phyloP scores from a whole-genome alignment of 2,888 invertebrate species.

The Noctua pronuba region DNA sequence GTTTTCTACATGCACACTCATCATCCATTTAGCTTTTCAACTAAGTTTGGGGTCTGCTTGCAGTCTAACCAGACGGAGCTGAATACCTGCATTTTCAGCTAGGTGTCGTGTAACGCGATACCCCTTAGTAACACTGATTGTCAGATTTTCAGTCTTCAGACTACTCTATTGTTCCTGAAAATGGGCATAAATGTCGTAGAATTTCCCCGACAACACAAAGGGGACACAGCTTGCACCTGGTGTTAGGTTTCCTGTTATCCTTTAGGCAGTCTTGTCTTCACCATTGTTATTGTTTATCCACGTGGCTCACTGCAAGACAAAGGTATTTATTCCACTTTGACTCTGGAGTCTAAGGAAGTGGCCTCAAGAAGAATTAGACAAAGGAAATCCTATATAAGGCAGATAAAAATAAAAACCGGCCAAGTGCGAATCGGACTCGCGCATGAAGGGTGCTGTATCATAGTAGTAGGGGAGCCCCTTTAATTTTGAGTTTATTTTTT shows the following conservation, averaged over 20 bases:
- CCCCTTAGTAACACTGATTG: background rate
- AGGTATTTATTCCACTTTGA: background rate
- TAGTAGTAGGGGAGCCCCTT: too few relatives aligned
- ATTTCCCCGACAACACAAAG: background rate
- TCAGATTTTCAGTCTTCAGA: background rate
- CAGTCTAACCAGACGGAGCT: background rate
- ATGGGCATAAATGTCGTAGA: background rate
- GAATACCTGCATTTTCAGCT: background rate
- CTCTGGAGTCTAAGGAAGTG: background rate
- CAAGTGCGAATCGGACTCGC: too few relatives aligned
- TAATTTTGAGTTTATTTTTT: too few relatives aligned
- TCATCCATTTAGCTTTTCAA: background rate
- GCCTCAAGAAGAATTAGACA: background rate
- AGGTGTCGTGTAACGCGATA: too few relatives aligned
- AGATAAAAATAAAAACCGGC: too few relatives aligned
- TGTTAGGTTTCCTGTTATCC: background rate
- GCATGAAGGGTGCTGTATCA: too few relatives aligned
- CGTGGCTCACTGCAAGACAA: too few relatives aligned
- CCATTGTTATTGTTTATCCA: background rate
- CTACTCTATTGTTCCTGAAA: background rate
- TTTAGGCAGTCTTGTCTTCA: background rate
- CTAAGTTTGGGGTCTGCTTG: background rate
- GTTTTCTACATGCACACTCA: background rate
- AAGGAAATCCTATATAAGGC: background rate
- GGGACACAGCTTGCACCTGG: background rate